Evolutionary conservation across 2,888 invertebrate genomes (phyloP), one percentile per base, ranked within the genome.

Genomic region (Podotricha telesiphe): DNA sequence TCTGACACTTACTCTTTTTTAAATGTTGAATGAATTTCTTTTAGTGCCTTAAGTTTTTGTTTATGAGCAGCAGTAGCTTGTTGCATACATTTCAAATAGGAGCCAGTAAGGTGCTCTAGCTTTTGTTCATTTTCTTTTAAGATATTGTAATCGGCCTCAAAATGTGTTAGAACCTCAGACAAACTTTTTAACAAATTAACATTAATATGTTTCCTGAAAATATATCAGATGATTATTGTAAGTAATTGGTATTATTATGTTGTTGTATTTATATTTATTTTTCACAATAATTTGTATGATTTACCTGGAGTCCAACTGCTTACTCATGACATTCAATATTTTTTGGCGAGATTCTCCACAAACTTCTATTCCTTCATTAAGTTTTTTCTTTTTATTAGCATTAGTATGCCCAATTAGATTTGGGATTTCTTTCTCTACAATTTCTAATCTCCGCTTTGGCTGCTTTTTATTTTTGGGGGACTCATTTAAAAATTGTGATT

Each of bases 71-170:
- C 75, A 7, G 83, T 83, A 22, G 86, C 80, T 73, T 92, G 91
- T 68, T 89, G 86, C 71, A 89, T 83, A 70, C 86, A 89, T 74
- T 91, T 89, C 53, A 88, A 79, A 48, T 87, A 80, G 22, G 85
- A 81, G 42, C 79, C 80, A 17, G 86, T 82, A 10, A 90, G 76
- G 68, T 89, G 86, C 75, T 90, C 87, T 42, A 91, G 72, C 71
- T 88, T 89, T 75, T 89, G 85, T 73, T 90, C 86, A 82, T 91
- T 91, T 45, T 88, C 88, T 76, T 86, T 89, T 77, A 91, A 80
- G 45, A 77, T 79, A 76, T 78, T 82, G 72, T 84, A 82, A 74
- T 92, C 92, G 63, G 81, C 79, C 74, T 92, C 89, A 45, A 87
- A 74, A 70, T 86, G 81, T 15, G 74, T 72, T 69, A 86, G 75